Percentiles rank a stretch among this genome's conserved stretches.
phyloP scores from a whole-genome alignment of 1,140 invertebrate genomes.

The Trinorchestia longiramus region DNA sequence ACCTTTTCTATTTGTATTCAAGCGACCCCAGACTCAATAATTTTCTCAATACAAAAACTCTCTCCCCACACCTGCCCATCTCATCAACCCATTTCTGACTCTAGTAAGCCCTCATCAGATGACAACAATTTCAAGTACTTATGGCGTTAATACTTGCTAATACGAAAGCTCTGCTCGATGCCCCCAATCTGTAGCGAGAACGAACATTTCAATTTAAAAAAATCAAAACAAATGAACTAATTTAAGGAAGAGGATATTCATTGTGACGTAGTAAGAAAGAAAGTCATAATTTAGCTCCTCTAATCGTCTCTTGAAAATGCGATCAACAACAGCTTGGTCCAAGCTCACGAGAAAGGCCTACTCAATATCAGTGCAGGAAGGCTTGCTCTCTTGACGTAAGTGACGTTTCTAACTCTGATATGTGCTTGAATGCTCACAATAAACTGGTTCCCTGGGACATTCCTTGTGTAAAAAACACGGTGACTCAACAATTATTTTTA shows the following conservation, averaged over 20 bases:
- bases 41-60: too few species aligned
- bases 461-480: background rate
- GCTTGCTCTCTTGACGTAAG: background rate
- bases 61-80: too few species aligned
- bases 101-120: too few species aligned
- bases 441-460: background rate
- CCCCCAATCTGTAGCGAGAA: too few species aligned
- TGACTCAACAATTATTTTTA: background rate
- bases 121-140: too few species aligned
- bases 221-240: background rate
- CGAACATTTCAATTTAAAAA: background rate
- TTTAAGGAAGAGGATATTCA: background rate
- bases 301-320: background rate
- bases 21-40: too few species aligned
- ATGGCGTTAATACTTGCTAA: too few species aligned
- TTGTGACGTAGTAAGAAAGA: background rate
- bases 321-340: background rate
- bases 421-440: background rate
- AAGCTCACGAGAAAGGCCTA: slow-evolving; percentile 3
- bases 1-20: too few species aligned
- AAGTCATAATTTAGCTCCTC: background rate
- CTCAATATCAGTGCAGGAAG: background rate
- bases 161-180: too few species aligned
- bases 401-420: background rate
- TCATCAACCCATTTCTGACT: too few species aligned